phyloP scores from a whole-genome alignment of 1,140 invertebrate genomes.

The Microplitis mediator region DNA sequence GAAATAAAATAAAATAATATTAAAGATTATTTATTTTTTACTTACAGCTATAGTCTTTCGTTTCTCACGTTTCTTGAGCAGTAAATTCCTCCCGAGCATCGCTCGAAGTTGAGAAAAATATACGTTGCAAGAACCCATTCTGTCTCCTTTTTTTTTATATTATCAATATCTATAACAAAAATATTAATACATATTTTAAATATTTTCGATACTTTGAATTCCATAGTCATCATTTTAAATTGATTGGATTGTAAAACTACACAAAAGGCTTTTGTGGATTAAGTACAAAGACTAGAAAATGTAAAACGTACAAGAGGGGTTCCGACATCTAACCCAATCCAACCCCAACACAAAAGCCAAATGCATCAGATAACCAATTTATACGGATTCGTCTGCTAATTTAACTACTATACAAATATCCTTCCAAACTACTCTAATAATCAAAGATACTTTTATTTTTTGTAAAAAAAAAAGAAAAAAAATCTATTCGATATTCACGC shows the following conservation, averaged over 20 bases:
- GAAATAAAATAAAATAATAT: background rate
- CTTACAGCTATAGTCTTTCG: constrained; percentile 74
- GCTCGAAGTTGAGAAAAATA: constrained; percentile 70
- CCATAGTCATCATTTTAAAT: background rate
- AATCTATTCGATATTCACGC: background rate
- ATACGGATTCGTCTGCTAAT: too few species aligned
- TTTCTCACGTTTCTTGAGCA: constrained; percentile 75
- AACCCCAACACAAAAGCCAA: background rate
- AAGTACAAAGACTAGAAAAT: too few species aligned
- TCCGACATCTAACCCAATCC: too few species aligned
- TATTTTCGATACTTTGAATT: background rate
- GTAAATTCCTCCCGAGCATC: constrained; percentile 72
- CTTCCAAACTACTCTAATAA: too few species aligned
- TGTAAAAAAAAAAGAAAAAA: background rate
- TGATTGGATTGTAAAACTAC: too few species aligned
- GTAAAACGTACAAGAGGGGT: too few species aligned
- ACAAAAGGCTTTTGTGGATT: too few species aligned
- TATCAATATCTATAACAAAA: constrained; percentile 49
- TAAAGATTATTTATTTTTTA: constrained; percentile 25
- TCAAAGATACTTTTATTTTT: background rate
- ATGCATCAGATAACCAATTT: too few species aligned
- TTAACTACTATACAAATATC: too few species aligned
- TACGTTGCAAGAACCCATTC: constrained; percentile 55
- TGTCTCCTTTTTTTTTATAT: constrained; percentile 37
- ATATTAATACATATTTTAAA: constrained; percentile 9